Base-by-base conservation (phyloP, 2,113 vertebrate genomes). In the Periophthalmus modestus region DNA sequence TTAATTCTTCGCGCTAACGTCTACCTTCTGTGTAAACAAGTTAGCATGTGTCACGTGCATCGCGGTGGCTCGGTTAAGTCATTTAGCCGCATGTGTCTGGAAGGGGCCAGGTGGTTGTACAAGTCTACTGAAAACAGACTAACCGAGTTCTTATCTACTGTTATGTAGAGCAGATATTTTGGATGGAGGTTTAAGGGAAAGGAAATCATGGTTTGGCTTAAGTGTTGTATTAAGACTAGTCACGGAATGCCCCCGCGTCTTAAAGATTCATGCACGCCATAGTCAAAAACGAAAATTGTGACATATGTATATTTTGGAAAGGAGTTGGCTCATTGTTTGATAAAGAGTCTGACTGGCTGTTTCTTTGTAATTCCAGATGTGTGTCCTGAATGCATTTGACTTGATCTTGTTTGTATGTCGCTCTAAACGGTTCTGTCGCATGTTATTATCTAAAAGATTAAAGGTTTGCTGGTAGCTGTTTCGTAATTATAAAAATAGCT, bases 1-100 rank as follows among this genome's bases (percentile, higher is more conserved):
- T 68, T 90, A 90, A 93, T 90, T 87, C 92, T 88, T 73, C 74
- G 55, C 76, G 70, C 81, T 92, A 92, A 93, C 87, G 69, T 89
- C 63, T 81, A 86, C 89, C 89, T 83, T 77, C 90, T 93, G 91
- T 90, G 76, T 72, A 91, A 92, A 92, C 88, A 92, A 52, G 57
- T 47, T 24, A 0, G 59, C 69, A 68, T 80, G 28, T 62, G 21
- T 79, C 80, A 79, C 48, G 68, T 83, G 82, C 80, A 50, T 57
- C 59, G 24, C 47, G 18, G 57, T 2, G 14, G 66, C 47, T 66
- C 16, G 0, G 52, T 59, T 7, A 4, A 62, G 52, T 54, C 15
- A 54, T 50, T 15, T 16, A 16, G 15, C 14, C 15, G 48, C 34
- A 72, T 68, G 73, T 43, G 72, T 16, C 50, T 52, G 43, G 79